Base-by-base conservation (phyloP, 1,140 invertebrate genomes). In the Adelges cooleyi region DNA sequence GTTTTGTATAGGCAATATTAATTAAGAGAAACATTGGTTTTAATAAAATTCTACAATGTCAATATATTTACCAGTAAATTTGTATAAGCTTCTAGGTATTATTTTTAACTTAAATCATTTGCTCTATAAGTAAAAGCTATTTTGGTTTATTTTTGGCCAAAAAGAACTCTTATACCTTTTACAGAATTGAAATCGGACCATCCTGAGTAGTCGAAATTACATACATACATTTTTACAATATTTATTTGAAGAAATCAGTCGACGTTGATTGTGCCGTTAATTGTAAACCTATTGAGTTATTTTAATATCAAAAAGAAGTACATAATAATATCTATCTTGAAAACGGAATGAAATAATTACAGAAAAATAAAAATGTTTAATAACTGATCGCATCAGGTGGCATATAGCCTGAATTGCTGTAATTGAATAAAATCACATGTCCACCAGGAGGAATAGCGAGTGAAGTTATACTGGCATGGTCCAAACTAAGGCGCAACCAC, bases 391-490 rank as follows among this genome's bases (percentile, higher is more conserved):
- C 80, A 66, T 86, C 78, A 10, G 83, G 81, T 17, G 86, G 83
- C 81, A 99, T 88, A 73, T 93, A 87, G 5, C 95, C 95, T 3
- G 83, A 82, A 71, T 99, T 95, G 15, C 95, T 90, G 27, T 95
- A 77, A 40, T 79, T 77, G 51, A 85, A 78, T 1, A 98, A 77
- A 13, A 82, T 78, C 8, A 98, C 95, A 70, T 86, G 81, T 1
- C 96, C 96, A 73, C 81, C 86, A 0, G 92, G 88, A 27, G 82
- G 76, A 68, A 99, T 91, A 1, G 81, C 82, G 0, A 99, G 70
- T 86, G 89, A 92, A 0, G 96, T 98, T 50, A 99, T 90, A 69
- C 92, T 96, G 10, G 82, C 91, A 76, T 99, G 89, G 73, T 91
- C 87, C 10, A 99, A 77, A 27, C 84, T 86, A 68, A 99, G 84